phyloP scores from a whole-genome alignment of 2,888 invertebrate species.

The Drosophila monieri region DNA sequence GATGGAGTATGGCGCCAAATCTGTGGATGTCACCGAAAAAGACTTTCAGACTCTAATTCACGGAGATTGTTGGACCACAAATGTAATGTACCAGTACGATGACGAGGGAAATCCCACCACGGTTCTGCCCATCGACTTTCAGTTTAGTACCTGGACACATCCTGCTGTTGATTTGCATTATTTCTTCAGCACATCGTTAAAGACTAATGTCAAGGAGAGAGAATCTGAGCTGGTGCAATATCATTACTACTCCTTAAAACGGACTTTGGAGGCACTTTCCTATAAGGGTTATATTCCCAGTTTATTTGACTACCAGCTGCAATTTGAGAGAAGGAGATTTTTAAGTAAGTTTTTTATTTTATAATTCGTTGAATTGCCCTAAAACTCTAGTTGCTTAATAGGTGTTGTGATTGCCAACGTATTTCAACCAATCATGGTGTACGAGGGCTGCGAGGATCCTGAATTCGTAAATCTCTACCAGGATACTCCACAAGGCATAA shows the following conservation, averaged over 20 bases:
- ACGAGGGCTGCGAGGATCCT: conserved; percentile 71
- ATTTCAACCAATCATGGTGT: conserved; percentile 78
- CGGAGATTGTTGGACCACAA: conserved; percentile 79
- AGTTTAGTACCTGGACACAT: conserved; percentile 71
- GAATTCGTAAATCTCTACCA: conserved; percentile 76
- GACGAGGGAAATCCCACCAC: conserved; percentile 46
- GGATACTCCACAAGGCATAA: conserved; percentile 71
- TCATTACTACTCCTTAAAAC: conserved; percentile 63
- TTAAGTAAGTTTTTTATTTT: conserved; percentile 27
- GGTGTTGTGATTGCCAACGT: conserved; percentile 73
- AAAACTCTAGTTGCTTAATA: conserved; percentile 18
- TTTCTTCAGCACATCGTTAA: conserved; percentile 75
- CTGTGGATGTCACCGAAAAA: conserved; percentile 50
- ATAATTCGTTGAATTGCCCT: fast-evolving
- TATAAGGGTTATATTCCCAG: conserved; percentile 59
- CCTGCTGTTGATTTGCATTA: conserved; percentile 76
- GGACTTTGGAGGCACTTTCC: conserved; percentile 46
- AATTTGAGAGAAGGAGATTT: conserved; percentile 58
- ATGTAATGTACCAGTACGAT: conserved; percentile 75
- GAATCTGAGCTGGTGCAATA: conserved; percentile 73
- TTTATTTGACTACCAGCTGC: conserved; percentile 58
- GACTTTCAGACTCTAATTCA: conserved; percentile 71
- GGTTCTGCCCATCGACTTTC: conserved; percentile 76
- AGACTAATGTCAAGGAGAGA: conserved; percentile 54
- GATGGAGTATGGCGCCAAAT: conserved; percentile 71